Evolutionary conservation across 2,113 vertebrate genomes (phyloP), one percentile per base, ranked within the genome.

Genomic region (Oncorhynchus masou): DNA sequence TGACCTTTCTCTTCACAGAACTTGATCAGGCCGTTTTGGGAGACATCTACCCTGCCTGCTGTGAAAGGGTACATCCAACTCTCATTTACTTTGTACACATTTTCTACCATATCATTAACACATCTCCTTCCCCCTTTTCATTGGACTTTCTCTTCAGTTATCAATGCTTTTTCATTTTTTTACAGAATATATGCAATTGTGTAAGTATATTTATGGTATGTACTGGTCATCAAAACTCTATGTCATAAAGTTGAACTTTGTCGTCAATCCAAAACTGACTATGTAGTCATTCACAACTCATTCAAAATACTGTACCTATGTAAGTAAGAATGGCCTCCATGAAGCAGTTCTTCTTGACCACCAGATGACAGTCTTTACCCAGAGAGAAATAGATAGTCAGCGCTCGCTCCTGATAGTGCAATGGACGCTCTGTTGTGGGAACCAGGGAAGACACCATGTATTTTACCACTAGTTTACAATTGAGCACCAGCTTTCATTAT

Each of bases 281-380:
- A 39, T 39, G 39, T 45, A 45, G 39, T 45, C 39, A 45, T 12
- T 45, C 39, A 45, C 11, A 45, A 45, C 39, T 45, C 39, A 11
- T 45, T 11, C 39, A 45, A 45, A 45, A 45, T 45, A 45, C 39
- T 19, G 16, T 88, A 95, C 94, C 92, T 16, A 94, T 81, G 77
- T 95, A 95, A 15, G 91, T 2, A 22, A 95, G 81, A 91, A 95
- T 94, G 81, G 79, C 87, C 75, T 94, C 93, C 94, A 95, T 95
- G 71, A 90, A 82, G 48, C 83, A 12, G 51, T 94, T 83, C 75
- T 90, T 95, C 89, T 94, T 95, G 79, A 95, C 93, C 68, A 95
- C 90, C 80, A 95, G 77, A 77, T 91, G 84, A 74, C 92, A 93
- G 22, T 93, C 94, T 0, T 74, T 91, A 1, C 91, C 92, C 77